phyloP scores from a whole-genome alignment of 2,888 invertebrate species.

The Apotomis betuletana region DNA sequence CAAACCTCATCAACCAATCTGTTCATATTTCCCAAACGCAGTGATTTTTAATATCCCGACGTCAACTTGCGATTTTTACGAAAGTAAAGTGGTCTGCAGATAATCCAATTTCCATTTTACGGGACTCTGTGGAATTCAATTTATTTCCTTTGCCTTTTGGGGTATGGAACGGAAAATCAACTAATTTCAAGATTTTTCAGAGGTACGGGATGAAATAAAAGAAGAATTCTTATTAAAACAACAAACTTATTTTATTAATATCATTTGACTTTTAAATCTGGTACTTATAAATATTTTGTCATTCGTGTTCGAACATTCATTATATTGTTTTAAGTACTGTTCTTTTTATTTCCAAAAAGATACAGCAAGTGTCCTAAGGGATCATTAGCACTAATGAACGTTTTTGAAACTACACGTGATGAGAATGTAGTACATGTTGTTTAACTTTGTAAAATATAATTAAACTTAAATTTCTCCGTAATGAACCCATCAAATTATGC shows the following conservation, averaged over 20 bases:
- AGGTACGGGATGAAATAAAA: conserved; percentile 24
- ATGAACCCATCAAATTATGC: neutral
- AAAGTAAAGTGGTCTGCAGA: conserved; percentile 33
- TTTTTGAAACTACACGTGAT: neutral
- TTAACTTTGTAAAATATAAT: too few relatives aligned
- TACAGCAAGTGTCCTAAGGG: neutral
- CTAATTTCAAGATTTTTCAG: conserved; percentile 25
- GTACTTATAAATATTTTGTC: neutral
- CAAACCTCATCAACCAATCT: conserved; percentile 4
- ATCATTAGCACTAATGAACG: neutral
- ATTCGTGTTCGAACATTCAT: neutral
- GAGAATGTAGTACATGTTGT: neutral
- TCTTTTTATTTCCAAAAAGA: neutral
- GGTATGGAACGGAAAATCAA: conserved; percentile 37
- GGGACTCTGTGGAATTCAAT: conserved; percentile 40
- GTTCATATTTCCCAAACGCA: conserved; percentile 18
- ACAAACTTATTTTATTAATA: conserved; percentile 22
- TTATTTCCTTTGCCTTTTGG: conserved; percentile 40
- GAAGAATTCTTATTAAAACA: conserved; percentile 18
- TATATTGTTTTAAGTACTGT: neutral
- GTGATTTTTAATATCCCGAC: conserved; percentile 12
- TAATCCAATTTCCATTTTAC: conserved; percentile 41
- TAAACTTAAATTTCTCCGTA: too few relatives aligned
- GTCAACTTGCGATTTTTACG: conserved; percentile 30
- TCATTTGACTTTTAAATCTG: neutral